A percentile compares a stretch with the other conserved stretches of the same genome.
These are phyloP conservation scores for Danio tinwini DNA, from an alignment of 2,797 vertebrate genomes.

Conservation along the genomic window DNA sequence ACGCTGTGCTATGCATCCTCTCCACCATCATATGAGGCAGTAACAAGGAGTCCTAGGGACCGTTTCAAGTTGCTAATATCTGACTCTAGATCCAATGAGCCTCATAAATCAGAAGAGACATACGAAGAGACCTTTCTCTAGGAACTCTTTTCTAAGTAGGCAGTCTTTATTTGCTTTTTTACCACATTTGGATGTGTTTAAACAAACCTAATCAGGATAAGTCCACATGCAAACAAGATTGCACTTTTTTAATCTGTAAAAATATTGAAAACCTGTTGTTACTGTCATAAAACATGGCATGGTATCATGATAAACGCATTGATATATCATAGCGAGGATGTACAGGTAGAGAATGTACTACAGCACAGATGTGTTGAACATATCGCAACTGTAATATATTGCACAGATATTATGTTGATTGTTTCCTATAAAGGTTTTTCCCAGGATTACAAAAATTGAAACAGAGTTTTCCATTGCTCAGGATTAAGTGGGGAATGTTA, in stretches of 20 bases:
- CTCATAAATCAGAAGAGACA: slow-evolving; percentile 73
- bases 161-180: slow-evolving; percentile 66
- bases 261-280: slow-evolving; percentile 9
- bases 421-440: slow-evolving; percentile 31
- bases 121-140: slow-evolving; percentile 91
- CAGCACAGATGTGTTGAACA: slow-evolving; percentile 9
- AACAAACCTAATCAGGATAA: slow-evolving; percentile 13
- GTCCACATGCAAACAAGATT: slow-evolving; percentile 59
- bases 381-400: slow-evolving; percentile 31
- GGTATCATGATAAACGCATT: neutral
- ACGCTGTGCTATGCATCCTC: slow-evolving; percentile 81
- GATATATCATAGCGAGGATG: neutral
- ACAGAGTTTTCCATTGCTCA: slow-evolving; percentile 7
- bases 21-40: slow-evolving; percentile 91
- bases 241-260: slow-evolving; percentile 51
- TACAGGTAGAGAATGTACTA: slow-evolving; percentile 27
- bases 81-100: slow-evolving; percentile 76
- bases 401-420: slow-evolving; percentile 13
- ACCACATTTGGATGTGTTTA: slow-evolving; percentile 50
- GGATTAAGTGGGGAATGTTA: slow-evolving; percentile 24
- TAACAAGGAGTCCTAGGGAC: slow-evolving; percentile 82
- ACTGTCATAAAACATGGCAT: slow-evolving; percentile 1
- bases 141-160: slow-evolving; percentile 61
- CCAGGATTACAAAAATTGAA: slow-evolving; percentile 21
- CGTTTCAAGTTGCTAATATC: slow-evolving; percentile 76